phyloP scores from a whole-genome alignment of 2,113 vertebrate species.

The Eulemur macaco region DNA sequence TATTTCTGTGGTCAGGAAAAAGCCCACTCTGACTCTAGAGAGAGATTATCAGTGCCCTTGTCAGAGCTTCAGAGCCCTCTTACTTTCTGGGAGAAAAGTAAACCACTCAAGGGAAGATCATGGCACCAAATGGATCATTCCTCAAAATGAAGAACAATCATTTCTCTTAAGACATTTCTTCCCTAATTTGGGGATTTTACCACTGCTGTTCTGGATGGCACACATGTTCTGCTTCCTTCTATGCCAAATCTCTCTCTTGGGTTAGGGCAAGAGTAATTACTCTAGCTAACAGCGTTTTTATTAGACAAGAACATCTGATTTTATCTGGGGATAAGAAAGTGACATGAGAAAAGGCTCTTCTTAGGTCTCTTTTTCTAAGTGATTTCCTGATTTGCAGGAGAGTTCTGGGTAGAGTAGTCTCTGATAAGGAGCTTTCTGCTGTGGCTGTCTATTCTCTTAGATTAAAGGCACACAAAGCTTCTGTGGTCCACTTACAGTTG shows the following conservation, averaged over 20 bases:
- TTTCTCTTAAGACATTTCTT: background rate
- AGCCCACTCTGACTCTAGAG: background rate
- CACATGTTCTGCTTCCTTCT: background rate
- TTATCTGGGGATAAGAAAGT: conserved; percentile 19
- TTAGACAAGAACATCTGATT: conserved; percentile 37
- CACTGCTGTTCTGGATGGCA: background rate
- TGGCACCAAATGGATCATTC: background rate
- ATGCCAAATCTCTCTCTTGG: conserved; percentile 45
- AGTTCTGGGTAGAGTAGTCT: background rate
- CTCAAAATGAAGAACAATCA: background rate
- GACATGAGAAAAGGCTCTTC: background rate
- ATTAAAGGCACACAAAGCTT: background rate
- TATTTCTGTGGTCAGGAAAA: background rate
- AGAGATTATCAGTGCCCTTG: background rate
- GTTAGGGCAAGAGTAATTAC: conserved; percentile 35
- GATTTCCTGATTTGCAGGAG: background rate
- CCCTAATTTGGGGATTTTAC: background rate
- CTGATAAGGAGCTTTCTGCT: background rate
- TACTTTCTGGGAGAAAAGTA: background rate
- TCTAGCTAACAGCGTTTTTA: conserved; percentile 43
- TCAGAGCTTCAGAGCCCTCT: background rate
- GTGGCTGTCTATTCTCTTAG: background rate
- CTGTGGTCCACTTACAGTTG: background rate
- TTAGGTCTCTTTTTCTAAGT: background rate
- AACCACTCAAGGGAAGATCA: background rate